Evolutionary conservation across 2,113 vertebrate genomes (phyloP), one percentile per base, ranked within the genome.

Genomic region (Atlantisia rogersi): DNA sequence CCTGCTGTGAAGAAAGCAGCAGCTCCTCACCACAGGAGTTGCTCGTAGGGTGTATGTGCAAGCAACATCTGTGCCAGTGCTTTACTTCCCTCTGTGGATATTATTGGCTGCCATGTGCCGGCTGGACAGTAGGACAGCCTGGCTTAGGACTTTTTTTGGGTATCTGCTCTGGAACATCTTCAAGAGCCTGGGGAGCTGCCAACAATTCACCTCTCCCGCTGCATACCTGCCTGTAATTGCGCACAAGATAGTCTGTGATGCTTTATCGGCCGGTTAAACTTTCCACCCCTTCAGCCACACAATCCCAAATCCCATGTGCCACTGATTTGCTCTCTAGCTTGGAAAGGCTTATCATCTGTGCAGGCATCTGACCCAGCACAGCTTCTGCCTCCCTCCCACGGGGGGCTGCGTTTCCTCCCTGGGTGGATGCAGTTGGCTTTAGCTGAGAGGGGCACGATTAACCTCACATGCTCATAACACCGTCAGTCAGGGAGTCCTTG

Each of bases 371-470:
- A 70, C 56, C 60, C 35, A 24, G 60, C 13, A 4, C 1, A 4
- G 25, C 32, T 24, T 56, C 65, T 70, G 79, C 56, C 52, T 64
- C 48, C 14, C 21, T 50, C 48, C 14, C 19, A 44, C 42, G 20
- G 8, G 55, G n/a, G 28, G 44, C 63, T 76, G 46, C 0, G 0
- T 65, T 60, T 82, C 69, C 31, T 42, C 52, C 65, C 8, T 0
- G 6, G 25, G 26, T 75, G 76, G 25, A 42, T 82, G 62, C 67
- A 63, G 52, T 40, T 79, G 83, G 53, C 58, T 83, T 42, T 63
- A 71, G n/a, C 55, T 77, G 85, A 64, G 40, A 12, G 25, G 76
- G 39, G 37, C 46, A 39, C 62, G 58, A 13, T 7, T 44, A 32
- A 71, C 62, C n/a, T 82, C n/a, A 15, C 28, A 5, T 24, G 28